phyloP scores from a whole-genome alignment of 2,888 invertebrate genomes.

The Hypsopygia costalis region DNA sequence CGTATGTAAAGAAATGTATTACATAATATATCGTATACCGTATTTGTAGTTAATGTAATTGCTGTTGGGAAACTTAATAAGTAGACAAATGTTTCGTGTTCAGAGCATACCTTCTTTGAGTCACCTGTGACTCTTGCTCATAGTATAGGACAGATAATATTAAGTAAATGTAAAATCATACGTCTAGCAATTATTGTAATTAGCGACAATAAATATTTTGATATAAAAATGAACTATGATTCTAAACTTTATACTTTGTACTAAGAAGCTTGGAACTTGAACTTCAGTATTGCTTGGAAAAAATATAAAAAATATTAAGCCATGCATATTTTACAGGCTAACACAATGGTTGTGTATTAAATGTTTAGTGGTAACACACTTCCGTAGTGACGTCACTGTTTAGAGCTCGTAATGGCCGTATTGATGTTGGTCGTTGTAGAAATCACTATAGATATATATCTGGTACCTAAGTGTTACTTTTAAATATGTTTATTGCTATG shows the following conservation, averaged over 20 bases:
- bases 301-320: neutral
- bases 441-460: constrained; percentile 16
- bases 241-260: constrained; percentile 30
- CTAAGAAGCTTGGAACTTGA: constrained; percentile 28
- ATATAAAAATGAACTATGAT: constrained; percentile 32
- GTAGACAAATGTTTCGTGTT: constrained; percentile 66
- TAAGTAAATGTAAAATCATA: constrained; percentile 35
- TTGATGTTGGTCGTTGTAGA: constrained; percentile 48
- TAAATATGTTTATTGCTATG: constrained; percentile 21
- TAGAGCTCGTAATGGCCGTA: constrained; percentile 24
- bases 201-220: constrained; percentile 61
- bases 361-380: constrained; percentile 33
- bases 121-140: constrained; percentile 44
- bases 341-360: constrained; percentile 59
- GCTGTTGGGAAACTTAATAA: constrained; percentile 49
- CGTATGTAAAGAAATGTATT: constrained; percentile 30
- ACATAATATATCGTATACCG: constrained; percentile 47
- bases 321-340: constrained; percentile 33
- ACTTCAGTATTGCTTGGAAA: constrained; percentile 5
- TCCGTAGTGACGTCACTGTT: constrained; percentile 24
- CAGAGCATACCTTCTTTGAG: constrained; percentile 57
- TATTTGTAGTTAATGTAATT: constrained; percentile 48
- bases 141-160: constrained; percentile 25
- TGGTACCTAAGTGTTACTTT: too few relatives aligned
- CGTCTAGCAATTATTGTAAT: constrained; percentile 34